A percentile compares a stretch with the other conserved stretches of the same genome.
Conservation (phyloP, 2,797 vertebrate species). For the Hemitrygon akajei region DNA sequence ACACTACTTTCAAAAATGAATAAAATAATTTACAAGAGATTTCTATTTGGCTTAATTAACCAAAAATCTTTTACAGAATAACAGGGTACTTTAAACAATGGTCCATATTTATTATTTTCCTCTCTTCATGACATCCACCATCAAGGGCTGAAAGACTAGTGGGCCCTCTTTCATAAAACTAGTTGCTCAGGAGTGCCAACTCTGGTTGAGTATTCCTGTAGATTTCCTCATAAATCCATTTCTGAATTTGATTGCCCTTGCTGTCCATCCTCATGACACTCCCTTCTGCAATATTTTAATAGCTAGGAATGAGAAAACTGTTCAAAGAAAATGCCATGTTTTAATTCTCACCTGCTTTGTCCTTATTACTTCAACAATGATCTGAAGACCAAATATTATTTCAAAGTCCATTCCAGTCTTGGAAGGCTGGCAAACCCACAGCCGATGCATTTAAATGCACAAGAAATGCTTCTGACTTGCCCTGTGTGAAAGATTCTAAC, state of each 20-base stretch:
- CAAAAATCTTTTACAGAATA: neutral
- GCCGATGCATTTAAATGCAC: too few species aligned
- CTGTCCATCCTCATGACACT: too few species aligned
- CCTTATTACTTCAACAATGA: too few species aligned
- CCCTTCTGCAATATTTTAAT: neutral
- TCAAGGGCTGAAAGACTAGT: neutral
- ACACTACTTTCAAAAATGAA: too few species aligned
- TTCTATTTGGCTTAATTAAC: neutral
- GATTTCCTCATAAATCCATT: neutral
- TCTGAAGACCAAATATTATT: neutral
- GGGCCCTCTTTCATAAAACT: neutral
- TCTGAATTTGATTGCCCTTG: neutral
- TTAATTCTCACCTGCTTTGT: neutral
- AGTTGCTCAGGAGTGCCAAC: neutral
- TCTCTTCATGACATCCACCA: neutral
- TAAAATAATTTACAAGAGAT: neutral
- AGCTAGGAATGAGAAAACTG: neutral
- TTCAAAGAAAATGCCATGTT: neutral
- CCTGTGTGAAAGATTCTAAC: neutral
- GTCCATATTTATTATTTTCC: neutral
- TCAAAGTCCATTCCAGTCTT: neutral
- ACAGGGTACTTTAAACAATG: neutral
- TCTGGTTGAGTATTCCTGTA: neutral
- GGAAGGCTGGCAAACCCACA: neutral
- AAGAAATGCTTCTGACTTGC: neutral